A percentile compares a stretch with the other conserved stretches of the same genome.
Evolutionary conservation across 2,888 invertebrate genomes (phyloP).

Genomic region (Caenorhabditis sp.): DNA sequence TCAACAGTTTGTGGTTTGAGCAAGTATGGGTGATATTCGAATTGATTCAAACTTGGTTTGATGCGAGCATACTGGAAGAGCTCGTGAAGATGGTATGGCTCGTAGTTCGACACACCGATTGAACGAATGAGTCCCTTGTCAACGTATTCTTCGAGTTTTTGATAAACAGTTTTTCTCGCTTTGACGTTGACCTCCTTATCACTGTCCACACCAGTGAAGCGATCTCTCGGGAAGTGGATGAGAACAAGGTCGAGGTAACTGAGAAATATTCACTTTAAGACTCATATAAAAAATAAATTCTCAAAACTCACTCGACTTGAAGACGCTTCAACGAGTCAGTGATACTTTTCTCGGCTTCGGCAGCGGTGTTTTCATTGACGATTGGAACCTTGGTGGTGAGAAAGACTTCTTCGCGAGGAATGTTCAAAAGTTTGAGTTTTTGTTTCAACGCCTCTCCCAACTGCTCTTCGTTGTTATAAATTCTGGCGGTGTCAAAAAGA

Average conservation of each 20-base stretch:
- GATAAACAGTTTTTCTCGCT: constrained; percentile 78
- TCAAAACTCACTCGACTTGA: constrained; percentile 25
- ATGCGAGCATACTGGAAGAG: constrained; percentile 71
- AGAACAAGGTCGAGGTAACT: constrained; percentile 44
- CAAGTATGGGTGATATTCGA: constrained; percentile 72
- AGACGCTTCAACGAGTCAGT: constrained; percentile 40
- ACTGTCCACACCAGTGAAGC: constrained; percentile 17
- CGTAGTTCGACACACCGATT: constrained; percentile 85
- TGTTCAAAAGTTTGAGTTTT: constrained; percentile 78
- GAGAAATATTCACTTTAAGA: not conserved
- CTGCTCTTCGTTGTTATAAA: constrained; percentile 80
- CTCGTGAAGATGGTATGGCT: constrained; percentile 78
- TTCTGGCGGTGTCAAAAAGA: constrained; percentile 79
- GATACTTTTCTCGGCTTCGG: constrained; percentile 17
- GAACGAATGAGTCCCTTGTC: constrained; percentile 74
- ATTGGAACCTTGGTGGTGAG: constrained; percentile 81
- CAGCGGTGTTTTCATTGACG: constrained; percentile 27
- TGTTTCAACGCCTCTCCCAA: constrained; percentile 77
- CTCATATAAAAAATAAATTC: not conserved
- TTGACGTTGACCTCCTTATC: constrained; percentile 9
- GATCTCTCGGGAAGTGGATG: constrained; percentile 45
- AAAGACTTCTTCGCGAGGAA: constrained; percentile 80
- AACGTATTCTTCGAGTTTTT: constrained; percentile 75
- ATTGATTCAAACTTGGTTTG: constrained; percentile 64
- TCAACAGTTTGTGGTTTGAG: constrained; percentile 52